Evolutionary conservation across 1,140 invertebrate genomes (phyloP), one percentile per base, ranked within the genome.

Genomic region (Eufriesea mexicana): DNA sequence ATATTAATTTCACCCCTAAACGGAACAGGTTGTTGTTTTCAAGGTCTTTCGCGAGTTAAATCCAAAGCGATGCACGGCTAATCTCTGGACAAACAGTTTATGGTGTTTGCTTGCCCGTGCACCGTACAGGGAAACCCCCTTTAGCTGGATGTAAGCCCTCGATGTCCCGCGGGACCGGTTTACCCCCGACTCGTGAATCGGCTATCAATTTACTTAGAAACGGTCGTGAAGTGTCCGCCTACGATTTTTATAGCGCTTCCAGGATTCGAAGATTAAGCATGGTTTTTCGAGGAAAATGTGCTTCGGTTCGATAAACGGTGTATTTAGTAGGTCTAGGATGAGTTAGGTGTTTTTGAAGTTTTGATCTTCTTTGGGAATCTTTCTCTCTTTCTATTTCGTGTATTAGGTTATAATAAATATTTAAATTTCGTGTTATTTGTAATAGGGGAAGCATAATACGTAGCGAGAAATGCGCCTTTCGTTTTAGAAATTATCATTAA

Each of bases 1-100:
- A 47, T 75, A 76, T 87, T 87, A 80, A 84, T 84, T 72, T 72
- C 54, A 49, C 18, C 18, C 28, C 54, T 59, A 61, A 76, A 61
- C 12, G 20, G 28, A 71, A 77, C 71, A 76, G 72, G 81, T 89
- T 67, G 79, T 87, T 84, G 81, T 70, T 86, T 88, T 85, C 71
- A 73, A 76, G 71, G 85, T 90, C 89, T 79, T 73, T 87, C 73
- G 79, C 77, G 77, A 91, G 82, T 84, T 81, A 85, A 91, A 90
- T 89, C 84, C 86, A 64, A 79, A 86, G 79, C 78, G 80, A 86
- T 85, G 86, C 83, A 76, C 84, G 89, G 89, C 89, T 93, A 93
- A 94, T 93, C 92, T 89, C 82, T 90, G 85, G 86, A 90, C 91
- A 93, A 93, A 93, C 91, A 94, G 92, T 93, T 93, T 93, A 93